Evolutionary conservation across 2,888 invertebrate genomes (phyloP).

Genomic region (Trichopoda pennipes): DNA sequence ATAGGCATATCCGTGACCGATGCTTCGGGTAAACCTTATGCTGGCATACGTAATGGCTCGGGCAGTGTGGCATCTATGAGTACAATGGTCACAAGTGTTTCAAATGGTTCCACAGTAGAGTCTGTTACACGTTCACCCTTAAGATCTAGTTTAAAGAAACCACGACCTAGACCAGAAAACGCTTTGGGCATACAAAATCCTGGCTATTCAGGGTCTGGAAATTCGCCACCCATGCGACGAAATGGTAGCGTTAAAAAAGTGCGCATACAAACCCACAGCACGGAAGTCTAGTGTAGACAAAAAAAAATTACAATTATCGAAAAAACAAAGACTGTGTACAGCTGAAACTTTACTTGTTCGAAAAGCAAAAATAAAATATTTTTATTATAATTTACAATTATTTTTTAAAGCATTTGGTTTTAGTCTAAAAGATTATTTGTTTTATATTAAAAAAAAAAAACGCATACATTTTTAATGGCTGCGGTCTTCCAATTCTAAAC

Average conservation of each 20-base stretch:
- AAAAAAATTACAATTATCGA: neutral
- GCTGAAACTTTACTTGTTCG: slow-evolving; percentile 49
- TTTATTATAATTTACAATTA: neutral
- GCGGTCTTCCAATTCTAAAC: slow-evolving; percentile 37
- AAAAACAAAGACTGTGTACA: slow-evolving; percentile 67
- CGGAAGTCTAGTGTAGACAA: slow-evolving; percentile 84
- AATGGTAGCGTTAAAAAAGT: slow-evolving; percentile 95
- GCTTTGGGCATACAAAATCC: slow-evolving; percentile 93
- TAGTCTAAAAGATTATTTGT: neutral
- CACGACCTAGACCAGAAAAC: slow-evolving; percentile 83
- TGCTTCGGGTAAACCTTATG: slow-evolving; percentile 92
- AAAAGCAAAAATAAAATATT: slow-evolving; percentile 4
- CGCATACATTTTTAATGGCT: slow-evolving; percentile 13
- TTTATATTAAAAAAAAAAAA: neutral
- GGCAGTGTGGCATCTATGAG: slow-evolving; percentile 88
- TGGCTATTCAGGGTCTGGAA: slow-evolving; percentile 86
- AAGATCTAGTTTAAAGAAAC: slow-evolving; percentile 92
- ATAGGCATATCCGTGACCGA: slow-evolving; percentile 92
- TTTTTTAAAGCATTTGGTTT: neutral
- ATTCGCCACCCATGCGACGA: slow-evolving; percentile 90
- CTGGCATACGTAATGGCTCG: slow-evolving; percentile 83
- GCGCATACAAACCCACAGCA: slow-evolving; percentile 94
- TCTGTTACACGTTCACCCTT: slow-evolving; percentile 85
- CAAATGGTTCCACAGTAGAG: slow-evolving; percentile 81
- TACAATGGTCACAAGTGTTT: slow-evolving; percentile 86